Evolutionary conservation across 2,888 invertebrate genomes (phyloP).

Genomic region (Mimumesa dahlbomi): DNA sequence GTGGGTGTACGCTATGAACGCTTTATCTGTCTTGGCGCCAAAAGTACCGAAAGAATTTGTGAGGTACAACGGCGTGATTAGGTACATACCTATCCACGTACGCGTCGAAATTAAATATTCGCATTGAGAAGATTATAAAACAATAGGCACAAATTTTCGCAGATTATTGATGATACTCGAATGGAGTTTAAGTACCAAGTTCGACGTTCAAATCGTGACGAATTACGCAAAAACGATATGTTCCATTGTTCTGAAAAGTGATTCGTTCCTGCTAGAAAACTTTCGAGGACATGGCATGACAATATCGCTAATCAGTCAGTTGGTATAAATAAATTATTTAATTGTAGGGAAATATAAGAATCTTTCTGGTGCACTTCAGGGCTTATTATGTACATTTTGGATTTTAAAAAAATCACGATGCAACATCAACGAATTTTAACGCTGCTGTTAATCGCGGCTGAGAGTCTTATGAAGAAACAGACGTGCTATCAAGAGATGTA

Average conservation of each 20-base stretch:
- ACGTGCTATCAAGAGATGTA: conserved; percentile 40
- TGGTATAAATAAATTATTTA: too few species aligned
- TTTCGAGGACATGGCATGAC: conserved; percentile 59
- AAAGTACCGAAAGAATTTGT: conserved; percentile 71
- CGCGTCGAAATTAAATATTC: not conserved
- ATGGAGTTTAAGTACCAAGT: conserved; percentile 53
- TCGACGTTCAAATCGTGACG: conserved; percentile 51
- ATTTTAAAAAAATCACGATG: conserved; percentile 56
- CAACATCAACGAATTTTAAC: conserved; percentile 69
- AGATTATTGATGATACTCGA: conserved; percentile 70
- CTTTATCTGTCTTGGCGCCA: conserved; percentile 65
- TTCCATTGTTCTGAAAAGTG: conserved; percentile 50
- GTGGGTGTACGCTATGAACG: conserved; percentile 64
- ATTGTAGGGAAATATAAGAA: too few species aligned
- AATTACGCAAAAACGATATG: conserved; percentile 65
- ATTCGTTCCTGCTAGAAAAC: conserved; percentile 44
- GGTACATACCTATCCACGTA: too few species aligned
- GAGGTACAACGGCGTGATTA: conserved; percentile 63
- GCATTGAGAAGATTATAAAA: not conserved
- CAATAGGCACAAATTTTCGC: not conserved
- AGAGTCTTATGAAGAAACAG: conserved; percentile 59
- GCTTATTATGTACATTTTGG: conserved; percentile 55
- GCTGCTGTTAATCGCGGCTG: conserved; percentile 63
- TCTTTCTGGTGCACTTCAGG: too few species aligned
- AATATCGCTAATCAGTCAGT: conserved; percentile 61